Base-by-base conservation (phyloP, 2,888 invertebrate genomes). In the Tinea trinotella region DNA sequence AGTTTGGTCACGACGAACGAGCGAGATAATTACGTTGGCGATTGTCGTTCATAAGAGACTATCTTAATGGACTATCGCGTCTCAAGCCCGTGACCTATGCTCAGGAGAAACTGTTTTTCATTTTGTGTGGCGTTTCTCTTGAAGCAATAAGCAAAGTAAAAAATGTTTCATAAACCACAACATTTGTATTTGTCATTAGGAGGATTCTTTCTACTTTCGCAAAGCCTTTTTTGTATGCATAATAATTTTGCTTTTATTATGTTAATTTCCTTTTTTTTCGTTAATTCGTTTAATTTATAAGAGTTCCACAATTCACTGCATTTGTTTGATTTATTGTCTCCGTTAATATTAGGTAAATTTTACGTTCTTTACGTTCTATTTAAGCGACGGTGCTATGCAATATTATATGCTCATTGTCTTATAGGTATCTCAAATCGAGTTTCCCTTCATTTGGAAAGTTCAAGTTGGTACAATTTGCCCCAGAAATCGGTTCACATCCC, bases 1-100 rank as follows among this genome's bases (percentile, higher is more conserved):
- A 71, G 74, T 73, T 73, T 68, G 71, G 84, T 82, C 84, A 82
- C 84, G 81, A 83, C 75, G 74, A 80, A 80, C 75, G 71, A 77
- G 71, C 78, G 68, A 76, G 75, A 78, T 81, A 84, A 84, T 85
- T 81, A 75, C 70, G 71, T 34, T 70, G 71, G 74, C 72, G 76
- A 80, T 76, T 76, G 81, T 80, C 76, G 74, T 74, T 74, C 75
- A 68, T 70, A 59, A 19, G 36, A 40, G 64, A 66, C 72, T 77
- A 82, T 82, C 83, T 80, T 79, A 80, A 83, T 80, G 78, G 71
- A 75, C 70, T 70, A 81, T 84, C 83, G 68, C 74, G 62, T 67
- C 74, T 66, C 71, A 68, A 67, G 71, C 72, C 80, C 79, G 71
- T 78, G 83, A 84, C 81, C 83, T 67, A 68, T 62, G 67, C 70